Conservation (phyloP, 2,888 invertebrate species). For the Lasioglossum lativentre region DNA sequence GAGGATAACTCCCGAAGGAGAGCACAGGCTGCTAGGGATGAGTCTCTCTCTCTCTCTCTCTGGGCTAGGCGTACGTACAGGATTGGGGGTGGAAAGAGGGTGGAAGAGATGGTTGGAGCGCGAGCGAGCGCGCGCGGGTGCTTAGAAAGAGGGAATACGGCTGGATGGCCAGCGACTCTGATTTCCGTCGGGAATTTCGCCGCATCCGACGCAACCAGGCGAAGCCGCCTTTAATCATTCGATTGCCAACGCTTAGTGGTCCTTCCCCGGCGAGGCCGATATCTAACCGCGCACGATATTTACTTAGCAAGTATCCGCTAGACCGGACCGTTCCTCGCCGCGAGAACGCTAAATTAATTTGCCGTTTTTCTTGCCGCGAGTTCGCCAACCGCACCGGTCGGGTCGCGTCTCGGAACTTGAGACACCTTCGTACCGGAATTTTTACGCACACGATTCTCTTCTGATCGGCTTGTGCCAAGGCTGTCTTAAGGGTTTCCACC, state of each 20-base stretch:
- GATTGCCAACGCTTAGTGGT: constrained; percentile 70
- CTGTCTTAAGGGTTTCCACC: too few relatives aligned
- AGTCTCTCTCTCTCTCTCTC: background rate
- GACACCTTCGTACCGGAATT: background rate
- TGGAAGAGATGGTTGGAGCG: constrained; percentile 3
- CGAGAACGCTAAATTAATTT: constrained; percentile 57
- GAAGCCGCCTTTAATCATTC: constrained; percentile 72
- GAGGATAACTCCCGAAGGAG: constrained; percentile 74
- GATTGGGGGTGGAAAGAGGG: background rate
- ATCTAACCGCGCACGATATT: constrained; percentile 60
- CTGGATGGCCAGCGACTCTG: constrained; percentile 72
- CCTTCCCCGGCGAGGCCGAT: constrained; percentile 49
- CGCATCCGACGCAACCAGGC: constrained; percentile 64
- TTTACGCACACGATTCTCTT: background rate
- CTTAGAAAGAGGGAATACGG: constrained; percentile 77
- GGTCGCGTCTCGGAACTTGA: background rate
- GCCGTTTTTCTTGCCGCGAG: constrained; percentile 30
- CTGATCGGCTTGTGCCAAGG: background rate
- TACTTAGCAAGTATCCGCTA: constrained; percentile 47
- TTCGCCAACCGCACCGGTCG: too few relatives aligned
- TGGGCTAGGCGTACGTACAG: background rate
- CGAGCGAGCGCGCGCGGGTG: constrained; percentile 20
- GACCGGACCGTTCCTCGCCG: constrained; percentile 46
- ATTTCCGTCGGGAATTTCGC: constrained; percentile 74
- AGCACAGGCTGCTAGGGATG: constrained; percentile 6